Evolutionary conservation across 2,888 invertebrate species (phyloP).

Genomic region (Harpalus rubripes): DNA sequence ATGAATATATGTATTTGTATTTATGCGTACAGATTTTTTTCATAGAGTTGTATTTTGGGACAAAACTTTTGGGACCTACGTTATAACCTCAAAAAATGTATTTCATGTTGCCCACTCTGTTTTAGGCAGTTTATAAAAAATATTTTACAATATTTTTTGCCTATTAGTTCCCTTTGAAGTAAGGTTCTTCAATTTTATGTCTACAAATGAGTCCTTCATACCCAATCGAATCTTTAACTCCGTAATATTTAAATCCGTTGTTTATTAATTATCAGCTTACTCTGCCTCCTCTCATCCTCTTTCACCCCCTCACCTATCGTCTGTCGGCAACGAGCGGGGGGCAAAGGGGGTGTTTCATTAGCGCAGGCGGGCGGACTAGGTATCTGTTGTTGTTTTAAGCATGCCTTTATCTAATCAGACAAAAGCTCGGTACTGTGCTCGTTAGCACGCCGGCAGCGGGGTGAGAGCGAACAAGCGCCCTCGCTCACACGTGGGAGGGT

Average conservation of each 20-base stretch:
- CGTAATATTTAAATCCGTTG: conserved; percentile 38
- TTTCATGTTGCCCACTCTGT: too few species aligned
- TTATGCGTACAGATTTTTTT: too few species aligned
- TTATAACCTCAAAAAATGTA: too few species aligned
- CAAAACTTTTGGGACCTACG: too few species aligned
- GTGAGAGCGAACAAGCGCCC: not conserved
- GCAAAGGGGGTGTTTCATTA: conserved; percentile 76
- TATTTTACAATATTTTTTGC: too few species aligned
- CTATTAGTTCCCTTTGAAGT: too few species aligned
- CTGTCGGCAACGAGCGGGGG: conserved; percentile 64
- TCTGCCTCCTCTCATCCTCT: not conserved
- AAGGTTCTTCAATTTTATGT: too few species aligned
- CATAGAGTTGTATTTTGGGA: too few species aligned
- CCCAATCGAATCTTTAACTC: not conserved
- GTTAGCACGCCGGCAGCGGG: conserved; percentile 70
- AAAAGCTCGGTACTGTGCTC: conserved; percentile 75
- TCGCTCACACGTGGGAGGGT: conserved; percentile 23
- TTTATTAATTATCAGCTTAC: conserved; percentile 62
- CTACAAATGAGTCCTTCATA: not conserved
- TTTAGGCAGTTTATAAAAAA: too few species aligned
- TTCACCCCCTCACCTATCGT: conserved; percentile 18
- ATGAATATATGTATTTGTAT: too few species aligned
- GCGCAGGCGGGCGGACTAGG: conserved; percentile 72
- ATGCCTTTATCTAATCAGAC: conserved; percentile 78
- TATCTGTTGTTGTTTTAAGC: conserved; percentile 79